phyloP scores from a whole-genome alignment of 2,888 invertebrate species.

The Poecilobothrus nobilitatus region DNA sequence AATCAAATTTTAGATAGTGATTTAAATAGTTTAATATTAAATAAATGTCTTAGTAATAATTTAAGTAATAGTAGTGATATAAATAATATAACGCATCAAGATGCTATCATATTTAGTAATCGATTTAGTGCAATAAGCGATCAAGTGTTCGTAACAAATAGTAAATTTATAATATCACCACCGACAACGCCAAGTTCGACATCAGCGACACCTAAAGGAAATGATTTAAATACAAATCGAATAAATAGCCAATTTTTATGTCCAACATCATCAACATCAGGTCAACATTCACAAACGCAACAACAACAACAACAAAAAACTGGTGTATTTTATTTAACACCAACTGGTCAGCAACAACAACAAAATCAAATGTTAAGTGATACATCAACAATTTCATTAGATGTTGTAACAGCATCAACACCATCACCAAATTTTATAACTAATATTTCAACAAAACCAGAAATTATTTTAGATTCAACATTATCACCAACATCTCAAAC shows the following conservation, averaged over 20 bases:
- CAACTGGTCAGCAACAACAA: conserved; percentile 30
- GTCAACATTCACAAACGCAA: conserved; percentile 11
- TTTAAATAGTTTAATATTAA: conserved; percentile 10
- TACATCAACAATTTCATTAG: conserved; percentile 42
- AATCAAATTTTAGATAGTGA: conserved; percentile 7
- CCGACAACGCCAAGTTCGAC: conserved; percentile 36
- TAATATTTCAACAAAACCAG: conserved; percentile 40
- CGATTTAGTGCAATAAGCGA: conserved; percentile 41
- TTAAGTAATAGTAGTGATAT: conserved; percentile 13
- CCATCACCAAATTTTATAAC: conserved; percentile 20
- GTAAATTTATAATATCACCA: conserved; percentile 38
- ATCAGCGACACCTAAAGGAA: conserved; percentile 33
- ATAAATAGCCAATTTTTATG: conserved; percentile 23
- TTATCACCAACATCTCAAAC: conserved; percentile 36
- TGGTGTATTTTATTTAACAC: conserved; percentile 41
- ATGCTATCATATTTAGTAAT: conserved; percentile 15
- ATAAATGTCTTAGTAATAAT: conserved; percentile 10
- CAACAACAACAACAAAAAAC: conserved; percentile 28
- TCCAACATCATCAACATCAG: conserved; percentile 17
- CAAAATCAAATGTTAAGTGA: conserved; percentile 34
- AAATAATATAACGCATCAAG: conserved; percentile 7
- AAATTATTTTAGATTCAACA: conserved; percentile 43
- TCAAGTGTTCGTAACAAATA: conserved; percentile 35
- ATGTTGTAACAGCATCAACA: conserved; percentile 38
- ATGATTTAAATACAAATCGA: conserved; percentile 26